Percentiles rank a stretch among this genome's conserved stretches.
phyloP scores from a whole-genome alignment of 2,113 vertebrate genomes.

The Stigmatopora argus region DNA sequence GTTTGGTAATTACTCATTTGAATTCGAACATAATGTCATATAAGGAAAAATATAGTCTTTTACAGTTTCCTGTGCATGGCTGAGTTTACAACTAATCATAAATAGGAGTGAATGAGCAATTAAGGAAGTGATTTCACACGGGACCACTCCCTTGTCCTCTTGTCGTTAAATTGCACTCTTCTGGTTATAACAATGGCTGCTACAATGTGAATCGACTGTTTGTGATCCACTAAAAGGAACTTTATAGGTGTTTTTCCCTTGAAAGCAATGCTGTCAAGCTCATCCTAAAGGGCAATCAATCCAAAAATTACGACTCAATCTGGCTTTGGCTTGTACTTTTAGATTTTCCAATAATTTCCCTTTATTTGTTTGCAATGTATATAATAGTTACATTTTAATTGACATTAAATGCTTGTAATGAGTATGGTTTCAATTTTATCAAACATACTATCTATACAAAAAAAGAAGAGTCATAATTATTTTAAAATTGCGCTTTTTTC shows the following conservation, averaged over 20 bases:
- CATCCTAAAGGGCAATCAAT: not conserved
- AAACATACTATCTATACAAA: no score
- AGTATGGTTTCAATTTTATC: no score
- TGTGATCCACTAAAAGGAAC: conserved; percentile 6
- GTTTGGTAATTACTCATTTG: no score
- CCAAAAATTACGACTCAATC: no score
- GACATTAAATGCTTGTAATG: no score
- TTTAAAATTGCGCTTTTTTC: no score
- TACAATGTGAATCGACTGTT: conserved; percentile 32
- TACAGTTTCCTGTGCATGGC: not conserved
- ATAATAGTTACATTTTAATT: no score
- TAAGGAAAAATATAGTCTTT: not conserved
- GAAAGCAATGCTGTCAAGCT: not conserved
- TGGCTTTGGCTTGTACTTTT: no score
- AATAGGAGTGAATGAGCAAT: not conserved
- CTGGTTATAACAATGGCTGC: conserved; percentile 38
- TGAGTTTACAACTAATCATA: not conserved
- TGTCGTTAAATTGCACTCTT: conserved; percentile 1
- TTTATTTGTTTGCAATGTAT: no score
- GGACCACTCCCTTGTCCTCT: conserved; percentile 7
- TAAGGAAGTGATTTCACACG: not conserved
- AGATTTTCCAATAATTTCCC: no score
- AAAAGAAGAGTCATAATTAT: no score
- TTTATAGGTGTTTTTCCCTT: conserved; percentile 11
- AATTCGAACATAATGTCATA: not conserved